Conservation (phyloP, 2,888 invertebrate genomes). For the Morinoia aosen region DNA sequence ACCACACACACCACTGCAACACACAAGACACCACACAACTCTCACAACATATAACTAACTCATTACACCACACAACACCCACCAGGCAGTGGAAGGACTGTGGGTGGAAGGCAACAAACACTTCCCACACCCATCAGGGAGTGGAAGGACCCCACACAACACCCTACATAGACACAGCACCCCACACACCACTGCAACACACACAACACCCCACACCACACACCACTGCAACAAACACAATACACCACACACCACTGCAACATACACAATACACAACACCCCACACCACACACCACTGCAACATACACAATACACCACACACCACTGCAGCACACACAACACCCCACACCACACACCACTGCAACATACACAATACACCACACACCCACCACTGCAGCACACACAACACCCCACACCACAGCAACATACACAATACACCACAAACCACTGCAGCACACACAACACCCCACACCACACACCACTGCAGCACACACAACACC, state of each 20-base stretch:
- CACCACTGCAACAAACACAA: too few relatives aligned
- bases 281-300: constrained; percentile 61
- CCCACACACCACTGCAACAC: too few relatives aligned
- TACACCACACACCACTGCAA: constrained; percentile 55
- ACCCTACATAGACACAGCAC: too few relatives aligned
- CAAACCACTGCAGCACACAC: background rate
- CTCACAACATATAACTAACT: too few relatives aligned
- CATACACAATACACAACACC: background rate
- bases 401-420: background rate
- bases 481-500: background rate
- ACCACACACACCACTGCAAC: too few relatives aligned
- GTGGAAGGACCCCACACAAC: constrained; percentile 70
- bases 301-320: too few relatives aligned
- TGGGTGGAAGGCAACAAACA: too few relatives aligned
- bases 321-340: too few relatives aligned
- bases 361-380: background rate
- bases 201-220: background rate
- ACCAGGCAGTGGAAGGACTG: background rate
- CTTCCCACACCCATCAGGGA: constrained; percentile 72
- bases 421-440: too few relatives aligned
- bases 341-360: background rate
- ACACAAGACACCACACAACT: too few relatives aligned
- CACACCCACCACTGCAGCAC: too few relatives aligned
- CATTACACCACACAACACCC: constrained; percentile 48
- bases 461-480: constrained; percentile 55